Evolutionary conservation across 2,797 vertebrate genomes (phyloP).

Genomic region (Gallinago nigripennis): DNA sequence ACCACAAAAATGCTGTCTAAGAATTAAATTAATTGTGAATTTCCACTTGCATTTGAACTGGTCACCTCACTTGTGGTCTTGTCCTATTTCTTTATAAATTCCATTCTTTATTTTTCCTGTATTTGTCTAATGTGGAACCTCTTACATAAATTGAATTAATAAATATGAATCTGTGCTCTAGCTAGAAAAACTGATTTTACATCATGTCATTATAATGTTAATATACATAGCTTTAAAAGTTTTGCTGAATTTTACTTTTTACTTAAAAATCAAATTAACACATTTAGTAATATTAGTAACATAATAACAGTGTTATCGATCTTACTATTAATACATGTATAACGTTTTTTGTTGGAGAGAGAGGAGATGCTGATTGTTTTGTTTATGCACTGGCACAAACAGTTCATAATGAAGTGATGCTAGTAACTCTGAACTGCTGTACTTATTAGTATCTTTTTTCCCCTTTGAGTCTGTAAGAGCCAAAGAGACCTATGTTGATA

Average conservation of each 20-base stretch:
- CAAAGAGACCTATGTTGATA: not conserved
- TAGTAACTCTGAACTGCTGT: not conserved
- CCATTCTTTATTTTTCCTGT: not conserved
- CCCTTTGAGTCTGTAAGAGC: not conserved
- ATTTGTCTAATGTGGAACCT: not conserved
- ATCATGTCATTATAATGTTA: not conserved
- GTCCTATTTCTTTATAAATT: not conserved
- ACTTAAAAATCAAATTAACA: not conserved
- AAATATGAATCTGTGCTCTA: not conserved
- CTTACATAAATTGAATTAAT: not conserved
- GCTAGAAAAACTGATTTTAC: not conserved
- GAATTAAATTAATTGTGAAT: not conserved
- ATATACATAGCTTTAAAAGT: not conserved
- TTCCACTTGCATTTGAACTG: not conserved
- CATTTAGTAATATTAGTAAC: not conserved
- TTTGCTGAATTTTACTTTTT: not conserved
- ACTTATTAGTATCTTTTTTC: not conserved
- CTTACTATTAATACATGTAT: not conserved
- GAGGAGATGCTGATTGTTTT: not conserved
- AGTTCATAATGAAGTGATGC: not conserved
- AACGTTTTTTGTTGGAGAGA: not conserved
- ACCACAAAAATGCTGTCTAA: not conserved
- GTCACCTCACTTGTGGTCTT: not conserved
- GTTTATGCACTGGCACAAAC: not conserved
- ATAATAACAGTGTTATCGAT: not conserved